Evolutionary conservation across 2,797 vertebrate species (phyloP).

Genomic region (Sebastes taczanowskii): DNA sequence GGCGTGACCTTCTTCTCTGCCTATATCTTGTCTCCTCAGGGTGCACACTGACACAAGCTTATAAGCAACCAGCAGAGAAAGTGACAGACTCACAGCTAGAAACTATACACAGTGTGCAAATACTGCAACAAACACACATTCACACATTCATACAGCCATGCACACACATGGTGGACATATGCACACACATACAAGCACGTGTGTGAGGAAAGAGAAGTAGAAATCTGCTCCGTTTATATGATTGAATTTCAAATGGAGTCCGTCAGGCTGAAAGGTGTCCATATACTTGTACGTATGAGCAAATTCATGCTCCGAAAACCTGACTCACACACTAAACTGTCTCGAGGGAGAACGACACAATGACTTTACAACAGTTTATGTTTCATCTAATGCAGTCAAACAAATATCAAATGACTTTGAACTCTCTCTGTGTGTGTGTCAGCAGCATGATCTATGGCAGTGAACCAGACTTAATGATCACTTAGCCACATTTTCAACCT

Average conservation of each 20-base stretch:
- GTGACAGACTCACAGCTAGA: not conserved
- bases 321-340: slow-evolving; percentile 22
- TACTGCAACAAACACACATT: slow-evolving; percentile 29
- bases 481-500: slow-evolving; percentile 30
- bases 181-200: slow-evolving; percentile 16
- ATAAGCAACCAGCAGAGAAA: not conserved
- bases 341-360: not conserved
- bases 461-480: slow-evolving; percentile 52
- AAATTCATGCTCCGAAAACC: slow-evolving; percentile 30
- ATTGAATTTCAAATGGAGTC: slow-evolving; percentile 44
- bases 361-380: slow-evolving; percentile 38
- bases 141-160: slow-evolving; percentile 32
- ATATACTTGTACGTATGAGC: slow-evolving; percentile 14
- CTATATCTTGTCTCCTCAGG: not conserved
- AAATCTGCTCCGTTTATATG: slow-evolving; percentile 41
- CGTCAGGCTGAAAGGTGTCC: slow-evolving; percentile 48
- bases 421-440: slow-evolving; percentile 25
- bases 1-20: not conserved
- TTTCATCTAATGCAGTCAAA: slow-evolving; percentile 48
- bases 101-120: not conserved
- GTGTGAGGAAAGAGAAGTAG: slow-evolving; percentile 20
- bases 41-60: not conserved
- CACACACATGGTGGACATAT: slow-evolving; percentile 61
- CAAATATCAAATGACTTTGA: slow-evolving; percentile 48
- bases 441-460: slow-evolving; percentile 46